Base-by-base conservation (phyloP, 2,797 vertebrate genomes). In the Bucorvus abyssinicus region DNA sequence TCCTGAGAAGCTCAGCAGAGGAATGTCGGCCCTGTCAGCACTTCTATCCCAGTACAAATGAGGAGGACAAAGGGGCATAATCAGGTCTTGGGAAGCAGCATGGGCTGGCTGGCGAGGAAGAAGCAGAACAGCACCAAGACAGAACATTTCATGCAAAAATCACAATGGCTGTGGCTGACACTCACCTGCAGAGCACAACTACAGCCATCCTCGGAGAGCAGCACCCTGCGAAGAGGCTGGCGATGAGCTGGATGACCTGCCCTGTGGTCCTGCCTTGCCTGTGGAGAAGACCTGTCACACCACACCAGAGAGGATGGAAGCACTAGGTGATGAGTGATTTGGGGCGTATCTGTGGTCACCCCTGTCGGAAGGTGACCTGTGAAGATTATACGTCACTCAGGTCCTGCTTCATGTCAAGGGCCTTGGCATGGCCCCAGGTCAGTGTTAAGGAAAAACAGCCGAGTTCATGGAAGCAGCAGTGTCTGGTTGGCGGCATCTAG, bases 241-340 rank as follows among this genome's bases (percentile, higher is more conserved):
- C 59, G 74, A 15, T 47, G 64, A 32, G 63, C 45, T 10, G 12
- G 16, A 20, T 26, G 42, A 52, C 29, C 36, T 47, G 19, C n/a
- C 24, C 40, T 38, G 2, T 1, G 15, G 18, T 44, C 1, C 0
- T 21, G 26, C 36, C 56, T 17, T 64, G 56, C 20, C 22, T 8
- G 2, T 2, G 15, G 45, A 55, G 74, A 38, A 75, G 26, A 34
- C 13, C 44, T 15, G 12, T 24, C 80, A 27, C 27, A 18, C 9
- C 76, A 32, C 44, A 8, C 7, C 49, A 57, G 73, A 18, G 32
- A 27, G 9, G 24, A 11, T 0, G 30, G 8, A 50, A 90, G 55
- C 49, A 52, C 29, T 0, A 27, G 59, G 63, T 27, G 38, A 10
- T 19, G 64, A 45, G 5, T 0, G 16, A 7, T 12, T 20, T 27